Base-by-base conservation (phyloP, 2,888 invertebrate species). In the Eretmocerus hayati region DNA sequence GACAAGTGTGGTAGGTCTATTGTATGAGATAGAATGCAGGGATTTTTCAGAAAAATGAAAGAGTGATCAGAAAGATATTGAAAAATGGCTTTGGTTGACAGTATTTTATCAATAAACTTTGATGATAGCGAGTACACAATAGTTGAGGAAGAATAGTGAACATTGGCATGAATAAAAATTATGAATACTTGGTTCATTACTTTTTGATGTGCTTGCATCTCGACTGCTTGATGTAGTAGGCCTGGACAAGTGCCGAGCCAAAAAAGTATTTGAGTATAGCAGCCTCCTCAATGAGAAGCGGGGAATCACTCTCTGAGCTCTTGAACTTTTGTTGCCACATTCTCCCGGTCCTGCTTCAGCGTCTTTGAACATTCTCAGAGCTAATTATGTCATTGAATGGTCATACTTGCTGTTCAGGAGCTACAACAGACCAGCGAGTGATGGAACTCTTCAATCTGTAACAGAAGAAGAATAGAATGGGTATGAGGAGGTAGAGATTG, bases 231-330 rank as follows among this genome's bases (percentile, higher is more conserved):
- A 61, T 42, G 61, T 64, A 6, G 66, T 53, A 18, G 69, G 63
- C 32, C 71, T 64, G 18, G 62, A 60, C 42, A 84, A 77, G 60
- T 84, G 76, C 43, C 83, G 75, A 31, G 82, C 83, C 47, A 84
- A 77, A 18, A 85, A 74, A 3, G 85, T 85, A 66, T 83, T 84
- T 58, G 84, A 81, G 50, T 85, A 81, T 49, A 85, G 76, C 54
- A 86, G 73, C 53, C 84, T 77, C 39, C 85, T 77, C 33, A 85
- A 70, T 18, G 85, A 85, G 76, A 84, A 83, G 60, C 84, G 67
- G 20, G 76, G 72, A 57, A 78, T 62, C 44, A 67, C 44, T 56
- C 69, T 61, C 39, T 67, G 59, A 46, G 63, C 61, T 53, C 69
- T 62, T 9, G 64, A 55, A 55, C 62, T 60, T 48, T 59, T 63